Conservation (phyloP, 2,113 vertebrate genomes). For the Tyto alba region DNA sequence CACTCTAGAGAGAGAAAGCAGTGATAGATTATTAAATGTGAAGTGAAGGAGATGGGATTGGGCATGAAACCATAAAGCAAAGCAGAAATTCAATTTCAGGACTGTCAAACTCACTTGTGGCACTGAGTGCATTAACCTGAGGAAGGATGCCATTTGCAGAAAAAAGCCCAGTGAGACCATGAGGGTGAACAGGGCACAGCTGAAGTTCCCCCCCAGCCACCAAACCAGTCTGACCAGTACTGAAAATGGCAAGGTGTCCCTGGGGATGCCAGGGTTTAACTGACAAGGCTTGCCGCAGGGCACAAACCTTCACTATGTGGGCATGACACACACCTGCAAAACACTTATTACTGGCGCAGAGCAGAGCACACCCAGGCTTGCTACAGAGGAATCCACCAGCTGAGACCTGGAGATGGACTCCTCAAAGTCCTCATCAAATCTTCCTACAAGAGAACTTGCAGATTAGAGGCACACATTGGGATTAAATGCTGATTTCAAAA, state of each 20-base stretch:
- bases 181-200: background rate
- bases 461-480: background rate
- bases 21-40: background rate
- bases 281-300: background rate
- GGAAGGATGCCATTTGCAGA: background rate
- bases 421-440: background rate
- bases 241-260: fast-evolving
- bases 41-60: background rate
- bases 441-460: background rate
- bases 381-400: background rate
- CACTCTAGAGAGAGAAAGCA: background rate
- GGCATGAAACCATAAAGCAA: conserved; percentile 15
- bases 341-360: background rate
- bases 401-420: background rate
- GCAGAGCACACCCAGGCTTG: background rate
- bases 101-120: conserved; percentile 25
- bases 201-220: background rate
- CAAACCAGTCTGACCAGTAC: background rate
- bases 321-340: background rate
- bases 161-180: background rate
- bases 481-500: conserved; percentile 12
- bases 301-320: background rate
- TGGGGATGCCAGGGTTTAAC: background rate
- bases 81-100: conserved; percentile 32
- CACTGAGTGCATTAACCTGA: background rate